Evolutionary conservation across 1,140 invertebrate genomes (phyloP), one percentile per base, ranked within the genome.

Genomic region (Leguminivora glycinivorella): DNA sequence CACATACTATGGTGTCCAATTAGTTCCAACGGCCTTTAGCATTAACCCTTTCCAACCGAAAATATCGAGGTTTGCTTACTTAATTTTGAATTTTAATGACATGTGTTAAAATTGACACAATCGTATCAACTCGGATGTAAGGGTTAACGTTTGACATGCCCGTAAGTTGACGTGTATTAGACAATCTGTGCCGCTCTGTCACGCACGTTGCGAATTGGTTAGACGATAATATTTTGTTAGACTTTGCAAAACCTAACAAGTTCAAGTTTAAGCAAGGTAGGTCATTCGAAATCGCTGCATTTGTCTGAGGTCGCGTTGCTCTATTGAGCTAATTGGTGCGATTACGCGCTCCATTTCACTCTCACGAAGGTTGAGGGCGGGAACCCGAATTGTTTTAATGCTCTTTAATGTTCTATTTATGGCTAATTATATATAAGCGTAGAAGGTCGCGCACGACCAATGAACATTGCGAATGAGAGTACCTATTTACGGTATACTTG

Each of bases 261-360:
- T 52, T 52, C 47, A 52, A 52, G 47, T 52, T 52, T 52, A 52
- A 52, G 34, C 7, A 22, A 22, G 47, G 47, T 52, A 52, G 47
- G 47, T 52, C 47, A 22, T 52, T 52, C 19, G 47, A 52, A 52
- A 22, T 52, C 19, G 47, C 9, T 22, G 17, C 19, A 52, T 52
- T 38, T 1, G 34, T 38, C 47, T 52, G 47, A 52, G 47, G 47
- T 52, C 47, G 47, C 47, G 47, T 19, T 52, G 47, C 6, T 52
- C 47, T 52, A 52, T 17, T 52, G 47, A 17, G 47, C 47, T 52
- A 52, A 52, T 52, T 52, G 47, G 17, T 19, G 19, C 47, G 47
- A 52, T 52, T 52, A 52, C 47, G 47, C 47, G 47, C 47, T 52
- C 47, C 47, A 52, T 52, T 52, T 52, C 47, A 52, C 47, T 52